A percentile compares a stretch with the other conserved stretches of the same genome.
Conservation (phyloP, 2,113 vertebrate species). For the Sturnira hondurensis region DNA sequence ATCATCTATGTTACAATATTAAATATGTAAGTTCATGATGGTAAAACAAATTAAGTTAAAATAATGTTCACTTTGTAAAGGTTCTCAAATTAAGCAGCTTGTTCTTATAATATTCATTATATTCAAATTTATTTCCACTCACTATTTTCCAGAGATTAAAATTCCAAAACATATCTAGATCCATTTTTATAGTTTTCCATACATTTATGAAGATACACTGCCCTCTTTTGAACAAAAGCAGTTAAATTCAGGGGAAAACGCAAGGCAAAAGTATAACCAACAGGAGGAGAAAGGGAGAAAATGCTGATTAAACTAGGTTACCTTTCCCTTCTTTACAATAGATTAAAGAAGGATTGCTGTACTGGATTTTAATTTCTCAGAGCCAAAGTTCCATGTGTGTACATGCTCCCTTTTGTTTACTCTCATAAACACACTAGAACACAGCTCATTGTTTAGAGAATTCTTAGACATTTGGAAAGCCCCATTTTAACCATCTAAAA, state of each 20-base stretch:
- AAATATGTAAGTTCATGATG: background rate
- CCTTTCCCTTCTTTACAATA: background rate
- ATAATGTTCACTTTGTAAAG: background rate
- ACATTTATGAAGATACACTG: slow-evolving; percentile 27
- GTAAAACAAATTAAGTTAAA: slow-evolving; percentile 29
- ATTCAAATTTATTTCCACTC: background rate
- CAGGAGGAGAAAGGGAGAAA: background rate
- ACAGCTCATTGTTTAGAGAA: background rate
- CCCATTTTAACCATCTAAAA: background rate
- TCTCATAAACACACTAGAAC: background rate
- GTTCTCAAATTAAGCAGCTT: background rate
- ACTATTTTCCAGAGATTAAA: background rate
- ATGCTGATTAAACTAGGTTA: background rate
- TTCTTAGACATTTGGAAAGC: background rate
- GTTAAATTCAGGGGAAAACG: background rate
- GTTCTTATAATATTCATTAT: background rate
- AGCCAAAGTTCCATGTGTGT: background rate
- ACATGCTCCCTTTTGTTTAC: background rate
- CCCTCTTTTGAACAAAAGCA: slow-evolving; percentile 45
- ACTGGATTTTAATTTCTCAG: background rate
- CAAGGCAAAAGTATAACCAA: background rate
- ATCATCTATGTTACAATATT: background rate
- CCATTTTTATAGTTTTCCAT: background rate
- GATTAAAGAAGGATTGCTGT: background rate
- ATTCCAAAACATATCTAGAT: background rate